Evolutionary conservation across 2,113 vertebrate genomes (phyloP).

Genomic region (Varanus salvator): DNA sequence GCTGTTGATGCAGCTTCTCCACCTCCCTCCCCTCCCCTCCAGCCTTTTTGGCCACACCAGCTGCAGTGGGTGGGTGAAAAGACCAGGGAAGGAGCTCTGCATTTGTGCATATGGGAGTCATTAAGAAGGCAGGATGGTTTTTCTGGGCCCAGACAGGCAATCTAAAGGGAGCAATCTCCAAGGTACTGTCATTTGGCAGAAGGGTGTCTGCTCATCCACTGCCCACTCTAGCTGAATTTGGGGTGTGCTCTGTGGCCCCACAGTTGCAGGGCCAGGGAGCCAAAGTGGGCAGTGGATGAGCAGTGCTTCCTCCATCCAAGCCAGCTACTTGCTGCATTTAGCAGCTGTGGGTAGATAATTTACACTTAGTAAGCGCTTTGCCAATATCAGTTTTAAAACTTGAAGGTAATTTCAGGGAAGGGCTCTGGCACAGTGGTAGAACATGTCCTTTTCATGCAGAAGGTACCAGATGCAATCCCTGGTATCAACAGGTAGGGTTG

Average conservation of each 20-base stretch:
- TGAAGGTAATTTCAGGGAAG: background rate
- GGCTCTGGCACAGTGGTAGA: too few relatives aligned
- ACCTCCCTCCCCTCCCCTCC: too few relatives aligned
- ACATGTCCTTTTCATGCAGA: too few relatives aligned
- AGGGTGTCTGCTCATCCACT: background rate
- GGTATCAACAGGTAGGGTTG: too few relatives aligned
- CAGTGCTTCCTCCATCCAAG: background rate
- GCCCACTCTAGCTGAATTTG: background rate
- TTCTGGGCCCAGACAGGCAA: background rate
- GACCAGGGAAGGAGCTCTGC: too few relatives aligned
- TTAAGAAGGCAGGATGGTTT: background rate
- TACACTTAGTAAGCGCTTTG: background rate
- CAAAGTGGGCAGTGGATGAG: background rate
- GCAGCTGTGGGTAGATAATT: background rate
- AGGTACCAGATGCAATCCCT: too few relatives aligned
- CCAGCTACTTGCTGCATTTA: too few relatives aligned
- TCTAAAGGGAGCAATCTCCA: background rate
- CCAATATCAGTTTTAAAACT: background rate
- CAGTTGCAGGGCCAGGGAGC: too few relatives aligned
- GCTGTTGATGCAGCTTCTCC: too few relatives aligned
- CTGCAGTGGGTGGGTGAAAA: too few relatives aligned
- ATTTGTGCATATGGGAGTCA: too few relatives aligned
- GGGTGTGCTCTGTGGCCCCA: background rate
- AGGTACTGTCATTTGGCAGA: background rate
- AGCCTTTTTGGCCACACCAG: too few relatives aligned